phyloP scores from a whole-genome alignment of 1,140 invertebrate genomes.

The Danaus plexippus region DNA sequence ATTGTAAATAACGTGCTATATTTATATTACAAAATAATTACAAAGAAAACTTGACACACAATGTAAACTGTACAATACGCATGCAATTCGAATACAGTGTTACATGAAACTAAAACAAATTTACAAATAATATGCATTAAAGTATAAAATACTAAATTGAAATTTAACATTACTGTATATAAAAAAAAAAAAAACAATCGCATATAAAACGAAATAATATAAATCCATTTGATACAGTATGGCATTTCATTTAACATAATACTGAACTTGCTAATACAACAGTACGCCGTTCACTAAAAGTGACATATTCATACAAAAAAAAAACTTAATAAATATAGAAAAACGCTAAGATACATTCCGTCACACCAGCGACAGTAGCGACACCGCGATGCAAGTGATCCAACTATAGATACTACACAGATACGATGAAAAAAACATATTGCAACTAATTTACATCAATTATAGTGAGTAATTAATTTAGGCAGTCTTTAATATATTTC shows the following conservation, averaged over 20 bases:
- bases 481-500: constrained; percentile 68
- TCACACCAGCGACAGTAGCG: constrained; percentile 14
- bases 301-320: constrained; percentile 15
- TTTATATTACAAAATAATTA: constrained; percentile 72
- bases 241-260: constrained; percentile 65
- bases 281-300: constrained; percentile 42
- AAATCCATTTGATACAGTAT: constrained; percentile 67
- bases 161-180: constrained; percentile 44
- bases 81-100: constrained; percentile 59
- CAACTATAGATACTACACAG: constrained; percentile 17
- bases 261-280: constrained; percentile 69
- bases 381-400: constrained; percentile 16
- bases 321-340: constrained; percentile 28
- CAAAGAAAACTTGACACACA: constrained; percentile 67
- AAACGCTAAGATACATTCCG: constrained; percentile 21
- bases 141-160: constrained; percentile 51
- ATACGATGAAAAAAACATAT: constrained; percentile 19
- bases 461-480: constrained; percentile 65
- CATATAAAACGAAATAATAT: constrained; percentile 49
- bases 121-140: constrained; percentile 32
- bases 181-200: constrained; percentile 47
- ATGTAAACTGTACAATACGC: constrained; percentile 63
- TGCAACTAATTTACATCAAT: constrained; percentile 53
- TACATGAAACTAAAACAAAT: constrained; percentile 45
- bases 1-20: constrained; percentile 71